phyloP scores from a whole-genome alignment of 2,888 invertebrate genomes.

The Creontiades dilutus region DNA sequence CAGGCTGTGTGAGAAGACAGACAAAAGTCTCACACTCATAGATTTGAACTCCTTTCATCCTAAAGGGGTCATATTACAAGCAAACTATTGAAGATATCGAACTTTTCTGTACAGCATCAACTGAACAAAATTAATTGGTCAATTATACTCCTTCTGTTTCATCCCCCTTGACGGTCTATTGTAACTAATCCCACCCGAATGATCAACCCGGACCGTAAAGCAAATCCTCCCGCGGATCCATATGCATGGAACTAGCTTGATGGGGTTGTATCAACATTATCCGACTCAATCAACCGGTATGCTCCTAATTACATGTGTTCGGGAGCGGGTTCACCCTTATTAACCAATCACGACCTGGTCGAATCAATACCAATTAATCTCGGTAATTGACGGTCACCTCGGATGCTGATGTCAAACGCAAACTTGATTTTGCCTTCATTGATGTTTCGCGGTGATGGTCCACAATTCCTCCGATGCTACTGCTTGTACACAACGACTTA shows the following conservation, averaged over 20 bases:
- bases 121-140: too few species aligned
- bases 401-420: background rate
- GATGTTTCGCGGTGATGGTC: background rate
- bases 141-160: too few species aligned
- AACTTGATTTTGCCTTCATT: background rate
- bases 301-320: background rate
- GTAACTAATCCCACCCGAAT: too few species aligned
- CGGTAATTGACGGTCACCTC: background rate
- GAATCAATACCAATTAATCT: slow-evolving; percentile 19
- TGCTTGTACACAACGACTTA: too few species aligned
- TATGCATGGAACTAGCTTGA: background rate
- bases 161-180: too few species aligned
- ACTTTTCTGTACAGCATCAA: too few species aligned
- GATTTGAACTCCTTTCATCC: too few species aligned
- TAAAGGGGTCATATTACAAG: too few species aligned
- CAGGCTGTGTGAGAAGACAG: too few species aligned
- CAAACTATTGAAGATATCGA: too few species aligned
- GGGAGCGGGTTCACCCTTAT: background rate
- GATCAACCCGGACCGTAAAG: background rate
- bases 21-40: too few species aligned
- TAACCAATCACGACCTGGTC: background rate
- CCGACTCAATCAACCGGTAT: background rate
- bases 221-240: background rate
- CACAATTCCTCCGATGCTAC: too few species aligned
- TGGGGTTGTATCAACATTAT: background rate